These are phyloP conservation scores for Nemotelus pantherinus DNA, from an alignment of 2,888 invertebrate genomes.

Conservation along the genomic window DNA sequence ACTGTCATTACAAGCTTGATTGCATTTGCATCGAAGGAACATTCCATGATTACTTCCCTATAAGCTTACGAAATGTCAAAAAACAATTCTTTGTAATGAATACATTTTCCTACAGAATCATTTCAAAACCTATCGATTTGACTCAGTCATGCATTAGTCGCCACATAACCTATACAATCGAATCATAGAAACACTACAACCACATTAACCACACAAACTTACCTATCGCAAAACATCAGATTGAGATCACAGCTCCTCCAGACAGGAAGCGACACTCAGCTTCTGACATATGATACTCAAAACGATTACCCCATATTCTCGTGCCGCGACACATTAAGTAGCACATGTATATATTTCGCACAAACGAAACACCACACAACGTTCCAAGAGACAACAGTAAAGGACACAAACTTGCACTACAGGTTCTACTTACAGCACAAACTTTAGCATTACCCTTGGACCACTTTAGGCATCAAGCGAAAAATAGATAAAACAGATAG, in stretches of 20 bases:
- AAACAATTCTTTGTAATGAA: no score
- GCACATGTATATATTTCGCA: background rate
- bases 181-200: no score
- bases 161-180: no score
- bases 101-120: no score
- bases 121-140: no score
- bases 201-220: background rate
- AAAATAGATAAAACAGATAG: conserved; percentile 2
- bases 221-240: background rate
- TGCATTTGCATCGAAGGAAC: no score
- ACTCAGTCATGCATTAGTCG: no score
- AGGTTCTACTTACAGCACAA: conserved; percentile 13
- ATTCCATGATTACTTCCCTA: no score
- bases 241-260: background rate
- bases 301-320: background rate
- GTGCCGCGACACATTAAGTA: background rate
- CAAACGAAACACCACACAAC: background rate
- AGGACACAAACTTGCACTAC: conserved; percentile 1
- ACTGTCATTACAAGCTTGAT: no score
- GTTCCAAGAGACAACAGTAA: background rate
- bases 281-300: conserved; percentile 6
- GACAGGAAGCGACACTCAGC: background rate
- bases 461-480: conserved; percentile 18
- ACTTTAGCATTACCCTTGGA: conserved; percentile 30
- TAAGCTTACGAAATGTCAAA: no score